Evolutionary conservation across 2,888 invertebrate genomes (phyloP).

Genomic region (Eustalomyia histrio): DNA sequence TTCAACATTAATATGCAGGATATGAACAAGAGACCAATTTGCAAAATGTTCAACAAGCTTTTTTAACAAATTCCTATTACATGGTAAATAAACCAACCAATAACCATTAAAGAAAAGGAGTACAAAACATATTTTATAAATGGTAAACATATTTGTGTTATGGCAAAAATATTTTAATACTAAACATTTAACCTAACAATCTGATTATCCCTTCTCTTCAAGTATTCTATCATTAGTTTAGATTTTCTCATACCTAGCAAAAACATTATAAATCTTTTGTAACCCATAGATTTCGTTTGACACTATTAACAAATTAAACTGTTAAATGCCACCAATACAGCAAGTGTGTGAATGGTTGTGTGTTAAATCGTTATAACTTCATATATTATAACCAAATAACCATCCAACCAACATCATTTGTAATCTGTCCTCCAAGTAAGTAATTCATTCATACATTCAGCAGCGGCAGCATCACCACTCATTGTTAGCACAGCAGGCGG

Average conservation of each 20-base stretch:
- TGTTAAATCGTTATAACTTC: slow-evolving; percentile 62
- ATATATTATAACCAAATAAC: slow-evolving; percentile 40
- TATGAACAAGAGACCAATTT: slow-evolving; percentile 54
- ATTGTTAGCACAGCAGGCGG: slow-evolving; percentile 63
- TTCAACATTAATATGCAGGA: slow-evolving; percentile 57
- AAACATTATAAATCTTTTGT: slow-evolving; percentile 57
- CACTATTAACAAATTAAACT: slow-evolving; percentile 78
- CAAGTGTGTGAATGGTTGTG: slow-evolving; percentile 1
- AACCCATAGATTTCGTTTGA: slow-evolving; percentile 73
- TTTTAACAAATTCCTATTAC: not conserved
- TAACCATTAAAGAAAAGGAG: not conserved
- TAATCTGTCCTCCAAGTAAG: slow-evolving; percentile 58
- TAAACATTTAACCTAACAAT: not conserved
- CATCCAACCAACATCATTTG: slow-evolving; percentile 61
- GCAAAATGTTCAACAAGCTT: slow-evolving; percentile 53
- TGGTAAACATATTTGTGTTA: not conserved
- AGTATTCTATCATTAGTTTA: not conserved
- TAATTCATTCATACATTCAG: slow-evolving; percentile 7
- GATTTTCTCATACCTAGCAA: slow-evolving; percentile 6
- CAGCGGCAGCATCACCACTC: slow-evolving; percentile 35
- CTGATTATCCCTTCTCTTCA: not conserved
- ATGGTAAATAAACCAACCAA: not conserved
- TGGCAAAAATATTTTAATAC: slow-evolving; percentile 5
- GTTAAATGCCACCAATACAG: slow-evolving; percentile 67
- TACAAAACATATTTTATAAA: slow-evolving; percentile 31